A percentile compares a stretch with the other conserved stretches of the same genome.
Conservation (phyloP, 35 echinoderm and acorn worm species). For the Eucidaris tribuloides region DNA sequence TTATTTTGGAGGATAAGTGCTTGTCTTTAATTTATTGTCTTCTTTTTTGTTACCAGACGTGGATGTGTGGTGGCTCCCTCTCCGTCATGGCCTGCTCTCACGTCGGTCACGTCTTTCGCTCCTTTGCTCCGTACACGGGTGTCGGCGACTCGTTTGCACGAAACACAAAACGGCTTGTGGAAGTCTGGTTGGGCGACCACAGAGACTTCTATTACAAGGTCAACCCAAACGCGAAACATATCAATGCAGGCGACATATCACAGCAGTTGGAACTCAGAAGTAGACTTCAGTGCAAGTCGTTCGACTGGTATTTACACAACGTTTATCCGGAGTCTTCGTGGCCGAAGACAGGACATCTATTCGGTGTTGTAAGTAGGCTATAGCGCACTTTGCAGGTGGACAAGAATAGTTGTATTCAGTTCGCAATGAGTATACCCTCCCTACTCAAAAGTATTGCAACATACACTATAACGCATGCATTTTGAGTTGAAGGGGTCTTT, state of each 20-base stretch:
- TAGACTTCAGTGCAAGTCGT: neutral
- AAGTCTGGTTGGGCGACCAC: neutral
- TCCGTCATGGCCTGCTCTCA: slow-evolving; percentile 53
- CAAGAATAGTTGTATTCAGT: no score
- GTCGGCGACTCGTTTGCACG: neutral
- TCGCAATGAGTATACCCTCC: no score
- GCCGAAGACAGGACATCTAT: neutral
- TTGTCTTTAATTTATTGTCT: neutral
- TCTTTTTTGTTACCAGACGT: slow-evolving; percentile 28
- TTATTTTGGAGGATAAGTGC: neutral
- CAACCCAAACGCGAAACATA: neutral
- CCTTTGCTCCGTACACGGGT: neutral
- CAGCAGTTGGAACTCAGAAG: neutral
- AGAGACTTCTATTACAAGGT: neutral
- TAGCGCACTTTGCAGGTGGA: no score
- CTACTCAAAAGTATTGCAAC: no score
- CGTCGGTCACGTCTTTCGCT: slow-evolving; percentile 46
- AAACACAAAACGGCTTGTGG: neutral
- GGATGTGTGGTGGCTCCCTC: slow-evolving; percentile 74
- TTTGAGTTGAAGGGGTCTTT: no score
- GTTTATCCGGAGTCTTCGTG: neutral
- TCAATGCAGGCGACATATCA: neutral
- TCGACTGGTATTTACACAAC: neutral
- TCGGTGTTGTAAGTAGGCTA: neutral
- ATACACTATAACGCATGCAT: no score